Evolutionary conservation across 2,888 invertebrate genomes (phyloP).

Genomic region (Agrotis exclamationis): DNA sequence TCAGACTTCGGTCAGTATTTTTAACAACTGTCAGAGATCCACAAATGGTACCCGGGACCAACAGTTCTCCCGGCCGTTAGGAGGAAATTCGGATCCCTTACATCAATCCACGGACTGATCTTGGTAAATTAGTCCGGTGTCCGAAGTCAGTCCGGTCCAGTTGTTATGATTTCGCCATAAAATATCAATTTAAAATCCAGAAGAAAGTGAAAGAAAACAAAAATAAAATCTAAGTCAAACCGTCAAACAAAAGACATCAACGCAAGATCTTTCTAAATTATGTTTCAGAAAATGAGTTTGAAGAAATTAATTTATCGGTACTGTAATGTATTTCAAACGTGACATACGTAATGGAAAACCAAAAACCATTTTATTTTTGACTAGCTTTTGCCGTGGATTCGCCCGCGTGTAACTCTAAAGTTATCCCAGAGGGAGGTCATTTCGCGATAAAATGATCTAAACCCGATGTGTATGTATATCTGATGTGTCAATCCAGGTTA

Average conservation of each 20-base stretch:
- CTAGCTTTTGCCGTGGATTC: too few relatives aligned
- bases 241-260: constrained; percentile 72
- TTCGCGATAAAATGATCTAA: too few relatives aligned
- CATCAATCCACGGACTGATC: too few relatives aligned
- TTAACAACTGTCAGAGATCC: too few relatives aligned
- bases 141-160: not conserved
- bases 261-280: constrained; percentile 51
- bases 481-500: too few relatives aligned
- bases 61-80: too few relatives aligned
- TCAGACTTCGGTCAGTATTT: too few relatives aligned
- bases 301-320: constrained; percentile 2
- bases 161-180: not conserved
- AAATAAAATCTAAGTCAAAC: constrained; percentile 35
- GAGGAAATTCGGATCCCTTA: too few relatives aligned
- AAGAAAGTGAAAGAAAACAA: constrained; percentile 24
- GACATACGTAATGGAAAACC: constrained; percentile 11
- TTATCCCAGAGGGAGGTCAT: too few relatives aligned
- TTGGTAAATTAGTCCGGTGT: not conserved
- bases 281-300: constrained; percentile 41
- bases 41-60: too few relatives aligned
- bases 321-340: constrained; percentile 13
- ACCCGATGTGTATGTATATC: too few relatives aligned
- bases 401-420: too few relatives aligned
- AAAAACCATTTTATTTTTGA: not conserved
- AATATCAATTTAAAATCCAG: constrained; percentile 17